Base-by-base conservation (phyloP, 53 echinoderm and acorn worm species). In the Echinometra lucunter region DNA sequence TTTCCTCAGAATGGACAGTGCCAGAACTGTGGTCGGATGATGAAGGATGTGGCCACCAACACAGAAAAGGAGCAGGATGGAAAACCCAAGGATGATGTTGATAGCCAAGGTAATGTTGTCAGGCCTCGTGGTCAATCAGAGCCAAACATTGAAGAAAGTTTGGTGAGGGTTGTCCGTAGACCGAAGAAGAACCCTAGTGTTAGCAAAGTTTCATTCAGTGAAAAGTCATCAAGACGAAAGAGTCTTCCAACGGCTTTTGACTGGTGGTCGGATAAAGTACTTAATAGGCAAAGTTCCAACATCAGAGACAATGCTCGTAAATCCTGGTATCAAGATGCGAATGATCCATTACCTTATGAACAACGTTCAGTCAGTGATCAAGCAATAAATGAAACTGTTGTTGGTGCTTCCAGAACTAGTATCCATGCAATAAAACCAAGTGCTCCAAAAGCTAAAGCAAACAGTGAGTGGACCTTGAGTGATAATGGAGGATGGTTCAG, bases 11-110 rank as follows among this genome's bases (percentile, higher is more conserved):
- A 94, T n/a, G 94, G 85, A 83, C 85, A 94, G 82, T 94, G 94
- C n/a, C 67, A 83, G 94, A 94, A 94, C 32, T 94, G 94, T 32
- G 94, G 94, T 0, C 66, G 45, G 45, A 66, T 44, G 21, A 94
- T 94, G 94, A 94, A 47, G 85, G 94, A 94, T 44, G 94, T 63
- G 58, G 94, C 94, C 40, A 94, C 94, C 66, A 94, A 94, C 19
- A 94, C 94, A 25, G 93, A 78, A 70, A 16, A 1, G 23, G 66
- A 4, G 25, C 44, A 91, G 69, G 72, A 70, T 60, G 49, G n/a
- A 18, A 49, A 85, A 27, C 21, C 63, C 27, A 23, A 5, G 19
- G 18, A 42, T 25, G 69, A 11, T n/a, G 37, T 11, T 92, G 37
- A 2, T 75, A 16, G 4, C 57, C 35, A 57, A 27, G 72, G 56